Base-by-base conservation (phyloP, 2,888 invertebrate genomes). In the Eretmocerus hayati region DNA sequence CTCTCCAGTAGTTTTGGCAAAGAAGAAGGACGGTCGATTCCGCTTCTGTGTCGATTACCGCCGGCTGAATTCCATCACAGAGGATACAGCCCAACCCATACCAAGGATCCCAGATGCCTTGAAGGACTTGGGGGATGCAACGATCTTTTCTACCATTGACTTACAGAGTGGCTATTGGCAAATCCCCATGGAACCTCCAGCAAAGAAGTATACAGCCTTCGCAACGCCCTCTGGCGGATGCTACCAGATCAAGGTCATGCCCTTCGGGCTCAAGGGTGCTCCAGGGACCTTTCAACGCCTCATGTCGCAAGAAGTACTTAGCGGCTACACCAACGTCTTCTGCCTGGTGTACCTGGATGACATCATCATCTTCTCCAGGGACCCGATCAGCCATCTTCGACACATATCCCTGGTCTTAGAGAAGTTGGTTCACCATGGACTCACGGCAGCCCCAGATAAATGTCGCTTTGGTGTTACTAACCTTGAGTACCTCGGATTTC, bases 61-160 rank as follows among this genome's bases (percentile, higher is more conserved):
- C 16, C 50, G 58, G 15, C 56, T 64, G 2, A 61, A 62, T 43
- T 18, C 21, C 2, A 38, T 53, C 22, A 55, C 58, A 2, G 54
- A 54, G 36, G 51, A 54, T 37, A 55, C 48, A 5, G 42, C 48
- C 0, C 55, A 48, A 35, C 55, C 59, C 2, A 49, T 62, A 8
- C 62, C 60, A 0, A 31, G 52, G 4, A 59, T 62, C 4, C 53
- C 54, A 5, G 56, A 56, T 1, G 35, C 58, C 1, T 26, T 63
- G 0, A 55, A 58, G 19, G 59, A 58, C 13, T 43, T 64, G 0
- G 59, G 63, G 2, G 31, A 32, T 2, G 61, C 64, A 1, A 45
- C 21, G 6, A 46, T 62, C 21, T 63, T 64, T 31, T 50, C 60
- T 1, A 58, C 59, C 11, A 35, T 66, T 1, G 63, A 65, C 21